These are phyloP conservation scores for Chlorocebus sabaeus DNA, from an alignment of 2,113 vertebrate genomes.

Conservation along the genomic window DNA sequence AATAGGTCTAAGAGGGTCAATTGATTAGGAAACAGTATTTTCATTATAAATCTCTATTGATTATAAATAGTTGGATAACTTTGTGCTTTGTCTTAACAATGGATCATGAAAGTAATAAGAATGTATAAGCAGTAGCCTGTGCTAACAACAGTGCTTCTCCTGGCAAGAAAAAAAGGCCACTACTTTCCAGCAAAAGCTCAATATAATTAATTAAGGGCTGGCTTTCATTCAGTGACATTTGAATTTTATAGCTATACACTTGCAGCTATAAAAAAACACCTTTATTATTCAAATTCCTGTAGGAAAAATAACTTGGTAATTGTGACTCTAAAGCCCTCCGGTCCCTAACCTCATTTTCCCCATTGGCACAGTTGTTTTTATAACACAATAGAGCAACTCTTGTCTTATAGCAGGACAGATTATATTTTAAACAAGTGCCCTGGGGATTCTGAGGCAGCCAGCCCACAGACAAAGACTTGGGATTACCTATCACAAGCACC, in stretches of 20 bases:
- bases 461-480: not conserved
- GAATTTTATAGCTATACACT: slow-evolving; percentile 74
- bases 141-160: not conserved
- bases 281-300: slow-evolving; percentile 77
- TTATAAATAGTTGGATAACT: not conserved
- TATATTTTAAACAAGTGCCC: slow-evolving; percentile 60
- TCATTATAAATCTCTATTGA: not conserved
- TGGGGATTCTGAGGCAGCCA: not conserved
- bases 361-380: slow-evolving; percentile 58
- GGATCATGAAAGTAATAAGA: not conserved
- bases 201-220: slow-evolving; percentile 70
- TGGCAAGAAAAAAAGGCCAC: not conserved
- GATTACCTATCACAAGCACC: not conserved
- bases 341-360: slow-evolving; percentile 57
- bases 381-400: slow-evolving; percentile 31
- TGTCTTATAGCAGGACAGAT: slow-evolving; percentile 46
- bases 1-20: not conserved
- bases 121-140: not conserved
- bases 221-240: slow-evolving; percentile 74
- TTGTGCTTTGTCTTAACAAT: not conserved
- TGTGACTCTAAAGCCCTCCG: slow-evolving; percentile 56
- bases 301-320: slow-evolving; percentile 75
- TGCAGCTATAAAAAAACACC: slow-evolving; percentile 67
- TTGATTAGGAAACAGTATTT: not conserved
- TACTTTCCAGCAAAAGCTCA: slow-evolving; percentile 57